Evolutionary conservation across 2,113 vertebrate species (phyloP).

Genomic region (Dipodomys spectabilis): DNA sequence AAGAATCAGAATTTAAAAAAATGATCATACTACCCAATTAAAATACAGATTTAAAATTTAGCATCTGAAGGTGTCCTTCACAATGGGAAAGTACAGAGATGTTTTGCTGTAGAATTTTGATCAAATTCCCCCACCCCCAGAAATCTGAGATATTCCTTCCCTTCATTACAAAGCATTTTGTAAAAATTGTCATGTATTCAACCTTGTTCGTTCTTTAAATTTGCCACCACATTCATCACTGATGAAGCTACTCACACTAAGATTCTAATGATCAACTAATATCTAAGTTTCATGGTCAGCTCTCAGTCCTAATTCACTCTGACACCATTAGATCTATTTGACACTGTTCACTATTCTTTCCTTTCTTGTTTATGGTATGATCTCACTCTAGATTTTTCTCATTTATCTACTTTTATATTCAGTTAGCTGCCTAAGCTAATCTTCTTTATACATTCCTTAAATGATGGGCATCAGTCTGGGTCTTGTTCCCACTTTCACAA

Average conservation of each 20-base stretch:
- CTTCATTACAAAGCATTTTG: slow-evolving; percentile 50
- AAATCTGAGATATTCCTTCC: not conserved
- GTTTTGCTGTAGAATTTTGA: not conserved
- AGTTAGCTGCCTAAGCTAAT: slow-evolving; percentile 3
- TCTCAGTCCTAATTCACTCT: slow-evolving; percentile 4
- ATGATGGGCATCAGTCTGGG: not conserved
- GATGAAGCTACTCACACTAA: slow-evolving; percentile 39
- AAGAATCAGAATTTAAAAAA: slow-evolving; percentile 40
- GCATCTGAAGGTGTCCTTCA: not conserved
- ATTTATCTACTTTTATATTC: slow-evolving; percentile 37
- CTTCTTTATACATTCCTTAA: not conserved
- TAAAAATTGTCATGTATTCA: slow-evolving; percentile 13
- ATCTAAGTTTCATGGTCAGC: not conserved
- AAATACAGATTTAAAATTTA: slow-evolving; percentile 42
- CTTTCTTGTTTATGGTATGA: not conserved
- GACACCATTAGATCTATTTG: not conserved
- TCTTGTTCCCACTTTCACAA: not conserved
- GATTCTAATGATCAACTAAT: not conserved
- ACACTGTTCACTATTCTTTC: not conserved
- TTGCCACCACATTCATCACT: slow-evolving; percentile 1
- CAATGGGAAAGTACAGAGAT: not conserved
- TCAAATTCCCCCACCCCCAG: slow-evolving; percentile 28
- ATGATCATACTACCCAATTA: not conserved
- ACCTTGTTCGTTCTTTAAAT: slow-evolving; percentile 37
- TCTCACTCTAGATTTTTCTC: slow-evolving; percentile 31